Conservation (phyloP, 2,113 vertebrate genomes). For the Notarius lentiginosus region DNA sequence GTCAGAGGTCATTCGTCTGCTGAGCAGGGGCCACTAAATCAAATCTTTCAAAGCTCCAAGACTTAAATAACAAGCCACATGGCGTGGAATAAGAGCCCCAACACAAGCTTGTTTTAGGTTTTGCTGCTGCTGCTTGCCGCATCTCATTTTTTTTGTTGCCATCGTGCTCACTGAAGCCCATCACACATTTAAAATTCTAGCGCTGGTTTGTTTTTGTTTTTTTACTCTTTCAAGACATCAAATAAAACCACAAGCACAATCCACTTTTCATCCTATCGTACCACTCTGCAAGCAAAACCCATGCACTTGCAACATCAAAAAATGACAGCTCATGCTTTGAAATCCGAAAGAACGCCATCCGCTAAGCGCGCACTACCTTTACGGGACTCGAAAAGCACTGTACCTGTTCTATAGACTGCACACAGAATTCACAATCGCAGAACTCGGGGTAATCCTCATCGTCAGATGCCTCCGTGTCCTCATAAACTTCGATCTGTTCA, state of each 20-base stretch:
- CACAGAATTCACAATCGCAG: conserved; percentile 75
- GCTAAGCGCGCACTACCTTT: background rate
- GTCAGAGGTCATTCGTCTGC: conserved; percentile 39
- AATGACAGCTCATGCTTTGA: conserved; percentile 15
- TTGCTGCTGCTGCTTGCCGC: conserved; percentile 34
- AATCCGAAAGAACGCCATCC: background rate
- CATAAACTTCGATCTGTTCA: conserved; percentile 56
- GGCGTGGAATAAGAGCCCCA: conserved; percentile 44
- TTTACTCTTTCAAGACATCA: background rate
- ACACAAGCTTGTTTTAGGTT: background rate
- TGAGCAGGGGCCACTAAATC: conserved; percentile 37
- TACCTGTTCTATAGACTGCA: conserved; percentile 67
- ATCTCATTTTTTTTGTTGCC: background rate
- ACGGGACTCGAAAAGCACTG: background rate
- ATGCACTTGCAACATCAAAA: conserved; percentile 12
- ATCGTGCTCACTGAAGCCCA: background rate
- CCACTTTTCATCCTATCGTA: background rate
- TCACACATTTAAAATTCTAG: background rate
- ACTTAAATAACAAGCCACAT: conserved; percentile 47
- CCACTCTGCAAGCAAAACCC: background rate
- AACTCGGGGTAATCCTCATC: conserved; percentile 59
- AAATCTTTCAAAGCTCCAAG: conserved; percentile 47
- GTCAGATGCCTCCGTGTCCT: conserved; percentile 64
- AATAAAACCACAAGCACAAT: background rate
- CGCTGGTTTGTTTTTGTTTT: background rate